These are phyloP conservation scores for Zoanthus sociatus DNA, from an alignment of 92 coral and sea anemone genomes.

Conservation along the genomic window DNA sequence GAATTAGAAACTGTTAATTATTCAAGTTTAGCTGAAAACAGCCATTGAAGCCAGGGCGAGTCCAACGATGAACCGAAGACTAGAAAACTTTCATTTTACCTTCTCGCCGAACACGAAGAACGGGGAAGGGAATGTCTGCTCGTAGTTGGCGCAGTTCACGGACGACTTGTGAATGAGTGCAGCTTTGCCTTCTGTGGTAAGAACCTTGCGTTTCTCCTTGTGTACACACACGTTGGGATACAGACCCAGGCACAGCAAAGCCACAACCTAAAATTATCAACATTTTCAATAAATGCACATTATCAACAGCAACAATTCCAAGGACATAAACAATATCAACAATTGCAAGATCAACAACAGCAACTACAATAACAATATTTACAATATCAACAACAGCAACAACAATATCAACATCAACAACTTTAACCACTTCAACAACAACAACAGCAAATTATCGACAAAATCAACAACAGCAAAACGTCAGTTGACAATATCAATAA, in stretches of 20 bases:
- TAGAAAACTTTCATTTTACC: conserved; percentile 46
- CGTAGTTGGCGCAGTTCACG: conserved; percentile 94
- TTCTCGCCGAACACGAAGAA: conserved; percentile 99
- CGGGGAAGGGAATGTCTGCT: conserved; percentile 97
- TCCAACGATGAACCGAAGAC: background rate
- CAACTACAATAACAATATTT: background rate
- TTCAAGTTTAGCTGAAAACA: no score
- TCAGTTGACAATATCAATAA: no score
- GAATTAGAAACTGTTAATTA: no score
- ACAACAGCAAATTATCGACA: background rate
- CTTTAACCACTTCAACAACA: no score
- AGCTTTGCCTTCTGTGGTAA: conserved; percentile 98
- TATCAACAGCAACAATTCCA: no score
- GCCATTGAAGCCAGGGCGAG: no score
- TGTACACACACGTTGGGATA: conserved; percentile 98
- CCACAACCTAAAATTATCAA: conserved; percentile 74
- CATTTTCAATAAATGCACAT: background rate
- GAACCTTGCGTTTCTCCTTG: conserved; percentile 94
- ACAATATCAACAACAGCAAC: background rate
- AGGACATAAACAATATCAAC: conserved; percentile 6
- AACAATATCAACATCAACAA: conserved; percentile 67
- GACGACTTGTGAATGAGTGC: conserved; percentile 98
- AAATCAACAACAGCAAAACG: no score
- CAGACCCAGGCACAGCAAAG: conserved; percentile 91
- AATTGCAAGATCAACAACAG: conserved; percentile 81